Evolutionary conservation across 2,113 vertebrate species (phyloP), one percentile per base, ranked within the genome.

Genomic region (Lycocorax pyrrhopterus): DNA sequence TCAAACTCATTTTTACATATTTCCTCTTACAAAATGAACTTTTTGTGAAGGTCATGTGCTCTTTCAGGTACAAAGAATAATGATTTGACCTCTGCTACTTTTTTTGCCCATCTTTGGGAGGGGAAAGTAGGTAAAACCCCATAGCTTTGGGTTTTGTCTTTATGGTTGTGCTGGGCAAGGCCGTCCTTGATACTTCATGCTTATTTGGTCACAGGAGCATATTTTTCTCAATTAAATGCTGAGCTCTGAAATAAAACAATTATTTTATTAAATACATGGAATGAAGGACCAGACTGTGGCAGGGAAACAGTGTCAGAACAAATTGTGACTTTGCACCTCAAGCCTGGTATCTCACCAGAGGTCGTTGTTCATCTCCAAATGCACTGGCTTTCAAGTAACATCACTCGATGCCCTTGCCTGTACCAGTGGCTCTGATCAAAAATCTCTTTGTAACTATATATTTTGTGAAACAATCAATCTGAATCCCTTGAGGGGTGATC

Each of bases 371-470:
- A 95, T 97, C 95, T 96, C 88, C 66, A 96, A 97, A 96, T 37
- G 46, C 20, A 18, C 27, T 21, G 13, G 84, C 86, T 97, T 96
- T 89, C 93, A 94, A 93, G 59, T 93, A 94, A 91, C 96, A 68
- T 76, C 68, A 53, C 78, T 84, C 2, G 1, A 78, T 19, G 41
- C 51, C 62, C 30, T n/a, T n/a, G 16, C 64, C 77, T 96, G 32
- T 90, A 75, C 53, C 59, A 67, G 89, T 26, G 80, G 66, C 81
- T 95, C 56, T 93, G 85, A 97, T 97, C 91, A 96, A 96, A 98
- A 97, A 95, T 96, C 94, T 97, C 95, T 97, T 94, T 98, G 96
- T 97, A 95, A 96, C 82, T n/a, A 1, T 78, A 19, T 95, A 66
- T 94, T 96, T 88, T 93, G 84, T 87, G 84, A 97, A 97, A 77